Conservation (phyloP, 2,888 invertebrate species). For the Salticus scenicus region DNA sequence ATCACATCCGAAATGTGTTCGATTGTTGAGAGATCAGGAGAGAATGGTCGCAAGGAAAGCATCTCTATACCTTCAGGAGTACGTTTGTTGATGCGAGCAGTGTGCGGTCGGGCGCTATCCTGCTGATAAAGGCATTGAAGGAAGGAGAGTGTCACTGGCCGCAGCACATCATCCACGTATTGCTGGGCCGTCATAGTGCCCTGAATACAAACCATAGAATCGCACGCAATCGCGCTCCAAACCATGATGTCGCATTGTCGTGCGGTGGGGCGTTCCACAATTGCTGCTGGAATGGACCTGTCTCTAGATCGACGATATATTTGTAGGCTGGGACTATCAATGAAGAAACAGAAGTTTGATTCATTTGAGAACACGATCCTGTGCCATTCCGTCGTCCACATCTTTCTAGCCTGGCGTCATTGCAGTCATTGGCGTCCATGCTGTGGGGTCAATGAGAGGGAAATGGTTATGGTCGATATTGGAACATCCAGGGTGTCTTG, state of each 20-base stretch:
- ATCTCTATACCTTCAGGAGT: too few relatives aligned
- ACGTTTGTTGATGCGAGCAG: neutral
- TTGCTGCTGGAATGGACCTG: neutral
- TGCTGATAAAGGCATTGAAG: slow-evolving; percentile 1
- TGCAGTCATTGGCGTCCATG: neutral
- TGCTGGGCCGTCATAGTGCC: neutral
- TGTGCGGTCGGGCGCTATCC: neutral
- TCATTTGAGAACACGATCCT: neutral
- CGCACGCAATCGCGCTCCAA: neutral
- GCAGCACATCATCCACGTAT: neutral
- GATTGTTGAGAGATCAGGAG: too few relatives aligned
- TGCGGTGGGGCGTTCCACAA: neutral
- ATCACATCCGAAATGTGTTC: too few relatives aligned
- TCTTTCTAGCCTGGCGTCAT: neutral
- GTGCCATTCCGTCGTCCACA: slow-evolving; percentile 1
- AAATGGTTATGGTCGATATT: neutral
- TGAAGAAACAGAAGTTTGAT: neutral
- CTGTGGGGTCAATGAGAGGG: neutral
- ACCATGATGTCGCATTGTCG: neutral
- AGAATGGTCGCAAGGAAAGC: too few relatives aligned
- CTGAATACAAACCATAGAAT: too few relatives aligned
- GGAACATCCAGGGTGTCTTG: neutral
- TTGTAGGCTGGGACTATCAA: neutral
- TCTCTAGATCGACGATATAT: neutral
- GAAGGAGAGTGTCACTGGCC: neutral